Conservation (phyloP, 2,797 vertebrate genomes). For the Podargus strigoides region DNA sequence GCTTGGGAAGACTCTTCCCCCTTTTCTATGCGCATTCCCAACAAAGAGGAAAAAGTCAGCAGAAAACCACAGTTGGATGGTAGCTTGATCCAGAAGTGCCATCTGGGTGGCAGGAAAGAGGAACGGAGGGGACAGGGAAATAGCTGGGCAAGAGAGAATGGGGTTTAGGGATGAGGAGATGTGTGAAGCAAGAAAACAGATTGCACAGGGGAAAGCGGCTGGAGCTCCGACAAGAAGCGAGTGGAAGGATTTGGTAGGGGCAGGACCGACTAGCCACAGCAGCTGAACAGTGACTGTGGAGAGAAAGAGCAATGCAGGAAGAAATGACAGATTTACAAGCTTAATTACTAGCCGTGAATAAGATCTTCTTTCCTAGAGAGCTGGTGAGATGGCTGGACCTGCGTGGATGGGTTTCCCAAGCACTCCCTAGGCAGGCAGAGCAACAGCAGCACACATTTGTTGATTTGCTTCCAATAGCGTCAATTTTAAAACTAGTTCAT, state of each 20-base stretch:
- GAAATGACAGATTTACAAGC: constrained; percentile 42
- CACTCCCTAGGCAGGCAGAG: neutral
- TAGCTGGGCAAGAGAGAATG: neutral
- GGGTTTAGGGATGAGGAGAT: neutral
- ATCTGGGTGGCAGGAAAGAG: neutral
- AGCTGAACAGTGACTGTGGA: neutral
- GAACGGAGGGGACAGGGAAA: neutral
- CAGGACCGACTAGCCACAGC: neutral
- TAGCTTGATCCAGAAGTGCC: neutral
- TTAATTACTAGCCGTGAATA: neutral
- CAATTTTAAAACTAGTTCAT: neutral
- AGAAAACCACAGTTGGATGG: neutral
- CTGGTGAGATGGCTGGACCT: neutral
- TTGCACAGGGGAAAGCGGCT: neutral
- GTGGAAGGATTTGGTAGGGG: neutral
- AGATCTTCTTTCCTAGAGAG: constrained; percentile 12
- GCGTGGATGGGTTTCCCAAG: neutral
- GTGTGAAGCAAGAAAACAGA: neutral
- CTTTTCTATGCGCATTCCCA: neutral
- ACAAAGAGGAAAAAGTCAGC: neutral
- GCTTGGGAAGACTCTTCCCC: neutral
- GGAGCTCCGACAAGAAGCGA: neutral
- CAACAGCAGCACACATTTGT: neutral
- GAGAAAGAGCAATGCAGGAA: neutral
- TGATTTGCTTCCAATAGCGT: neutral